These are phyloP conservation scores for Procambarus virginalis DNA, from an alignment of 1,140 invertebrate genomes.

Conservation along the genomic window DNA sequence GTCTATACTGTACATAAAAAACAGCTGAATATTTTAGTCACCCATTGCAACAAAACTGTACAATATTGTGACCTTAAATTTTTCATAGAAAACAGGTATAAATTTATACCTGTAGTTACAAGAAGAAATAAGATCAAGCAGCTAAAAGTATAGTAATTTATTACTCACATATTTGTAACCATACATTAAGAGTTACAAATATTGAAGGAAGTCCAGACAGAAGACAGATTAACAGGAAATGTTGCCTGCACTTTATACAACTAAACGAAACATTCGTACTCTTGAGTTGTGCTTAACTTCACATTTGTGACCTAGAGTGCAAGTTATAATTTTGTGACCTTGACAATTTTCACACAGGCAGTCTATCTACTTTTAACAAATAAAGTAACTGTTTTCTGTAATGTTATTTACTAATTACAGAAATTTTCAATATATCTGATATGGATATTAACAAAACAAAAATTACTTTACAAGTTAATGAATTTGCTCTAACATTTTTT, in stretches of 20 bases:
- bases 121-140: slow-evolving; percentile 6
- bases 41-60: no score
- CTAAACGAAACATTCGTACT: slow-evolving; percentile 51
- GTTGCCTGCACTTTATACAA: slow-evolving; percentile 29
- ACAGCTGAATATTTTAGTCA: no score
- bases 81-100: no score
- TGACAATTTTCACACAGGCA: slow-evolving; percentile 56
- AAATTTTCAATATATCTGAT: slow-evolving; percentile 5
- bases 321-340: slow-evolving; percentile 51
- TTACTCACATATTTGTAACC: slow-evolving; percentile 67
- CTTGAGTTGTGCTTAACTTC: slow-evolving; percentile 47
- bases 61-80: no score
- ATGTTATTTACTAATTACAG: slow-evolving; percentile 12
- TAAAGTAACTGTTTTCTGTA: slow-evolving; percentile 7
- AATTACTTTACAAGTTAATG: background rate
- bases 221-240: slow-evolving; percentile 28
- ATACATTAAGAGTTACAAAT: slow-evolving; percentile 68
- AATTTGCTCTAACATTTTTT: background rate
- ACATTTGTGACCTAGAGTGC: slow-evolving; percentile 52
- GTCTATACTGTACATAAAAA: no score
- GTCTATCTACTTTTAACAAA: slow-evolving; percentile 43
- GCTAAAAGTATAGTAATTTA: slow-evolving; percentile 65
- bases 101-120: no score
- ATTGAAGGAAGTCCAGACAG: slow-evolving; percentile 60
- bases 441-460: background rate